phyloP scores from a whole-genome alignment of 2,113 vertebrate genomes.

The Clarias gariepinus region DNA sequence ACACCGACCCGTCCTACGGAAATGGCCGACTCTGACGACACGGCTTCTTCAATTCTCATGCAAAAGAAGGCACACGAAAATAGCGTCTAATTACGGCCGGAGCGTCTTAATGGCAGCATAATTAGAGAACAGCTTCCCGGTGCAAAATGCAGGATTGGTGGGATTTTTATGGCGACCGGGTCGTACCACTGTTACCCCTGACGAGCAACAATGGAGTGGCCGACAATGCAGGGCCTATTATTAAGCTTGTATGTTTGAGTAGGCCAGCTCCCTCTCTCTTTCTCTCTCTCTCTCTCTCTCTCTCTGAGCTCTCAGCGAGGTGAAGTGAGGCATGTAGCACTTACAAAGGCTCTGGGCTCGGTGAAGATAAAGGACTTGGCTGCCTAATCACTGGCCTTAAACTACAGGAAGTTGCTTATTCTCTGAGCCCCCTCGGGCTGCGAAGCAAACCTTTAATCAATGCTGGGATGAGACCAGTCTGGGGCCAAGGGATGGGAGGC shows the following conservation, averaged over 20 bases:
- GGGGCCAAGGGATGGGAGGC: constrained; percentile 45
- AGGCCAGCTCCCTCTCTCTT: constrained; percentile 55
- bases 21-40: constrained; percentile 53
- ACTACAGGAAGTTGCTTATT: constrained; percentile 71
- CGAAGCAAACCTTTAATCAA: constrained; percentile 58
- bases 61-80: constrained; percentile 60
- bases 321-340: constrained; percentile 68
- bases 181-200: constrained; percentile 60
- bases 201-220: constrained; percentile 61
- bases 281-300: constrained; percentile 54
- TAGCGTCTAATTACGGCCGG: constrained; percentile 65
- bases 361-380: constrained; percentile 63
- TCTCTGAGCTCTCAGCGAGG: constrained; percentile 46
- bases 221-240: constrained; percentile 66
- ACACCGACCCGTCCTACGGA: constrained; percentile 24
- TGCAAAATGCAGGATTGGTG: constrained; percentile 62
- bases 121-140: constrained; percentile 63
- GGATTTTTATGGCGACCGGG: constrained; percentile 67
- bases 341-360: constrained; percentile 66
- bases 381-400: constrained; percentile 72
- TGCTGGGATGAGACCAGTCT: constrained; percentile 54
- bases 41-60: constrained; percentile 59
- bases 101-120: constrained; percentile 61
- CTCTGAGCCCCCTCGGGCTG: constrained; percentile 63
- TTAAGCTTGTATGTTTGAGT: constrained; percentile 69